These are phyloP conservation scores for Trichonephila inaurata DNA, from an alignment of 1,140 invertebrate species.

Conservation along the genomic window DNA sequence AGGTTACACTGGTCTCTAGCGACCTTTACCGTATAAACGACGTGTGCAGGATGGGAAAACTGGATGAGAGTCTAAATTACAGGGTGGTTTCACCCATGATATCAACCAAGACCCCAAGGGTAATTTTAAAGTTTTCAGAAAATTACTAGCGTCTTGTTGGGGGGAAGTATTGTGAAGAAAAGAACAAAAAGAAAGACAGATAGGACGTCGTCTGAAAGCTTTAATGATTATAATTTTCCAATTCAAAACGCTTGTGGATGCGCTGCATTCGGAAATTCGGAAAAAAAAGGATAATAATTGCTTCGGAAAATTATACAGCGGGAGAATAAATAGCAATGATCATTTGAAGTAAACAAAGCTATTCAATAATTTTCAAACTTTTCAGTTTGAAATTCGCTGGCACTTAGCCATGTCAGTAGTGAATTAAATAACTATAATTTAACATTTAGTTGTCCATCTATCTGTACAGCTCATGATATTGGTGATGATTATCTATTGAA, in stretches of 20 bases:
- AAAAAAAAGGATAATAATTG: constrained; percentile 11
- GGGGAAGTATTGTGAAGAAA: constrained; percentile 17
- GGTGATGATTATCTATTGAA: background rate
- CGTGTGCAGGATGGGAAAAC: background rate
- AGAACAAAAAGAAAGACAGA: constrained; percentile 8
- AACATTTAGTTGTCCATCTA: background rate
- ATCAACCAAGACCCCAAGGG: constrained; percentile 2
- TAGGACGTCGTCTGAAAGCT: background rate
- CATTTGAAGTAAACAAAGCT: background rate
- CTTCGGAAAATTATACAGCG: background rate
- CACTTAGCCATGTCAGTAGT: background rate
- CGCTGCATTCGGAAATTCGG: background rate
- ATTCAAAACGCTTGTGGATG: constrained; percentile 14
- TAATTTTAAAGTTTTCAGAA: constrained; percentile 58
- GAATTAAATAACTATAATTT: constrained; percentile 39
- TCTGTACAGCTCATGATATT: background rate
- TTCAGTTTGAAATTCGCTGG: background rate
- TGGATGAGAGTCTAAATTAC: constrained; percentile 46
- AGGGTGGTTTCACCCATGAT: constrained; percentile 47
- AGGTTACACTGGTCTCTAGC: constrained; percentile 5
- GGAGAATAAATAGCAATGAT: background rate
- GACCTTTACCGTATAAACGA: constrained; percentile 11
- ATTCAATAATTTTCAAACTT: constrained; percentile 10
- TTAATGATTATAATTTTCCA: constrained; percentile 59
- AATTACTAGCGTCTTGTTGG: constrained; percentile 54